Evolutionary conservation across 2,797 vertebrate species (phyloP), one percentile per base, ranked within the genome.

Genomic region (Amphiprion clarkii): DNA sequence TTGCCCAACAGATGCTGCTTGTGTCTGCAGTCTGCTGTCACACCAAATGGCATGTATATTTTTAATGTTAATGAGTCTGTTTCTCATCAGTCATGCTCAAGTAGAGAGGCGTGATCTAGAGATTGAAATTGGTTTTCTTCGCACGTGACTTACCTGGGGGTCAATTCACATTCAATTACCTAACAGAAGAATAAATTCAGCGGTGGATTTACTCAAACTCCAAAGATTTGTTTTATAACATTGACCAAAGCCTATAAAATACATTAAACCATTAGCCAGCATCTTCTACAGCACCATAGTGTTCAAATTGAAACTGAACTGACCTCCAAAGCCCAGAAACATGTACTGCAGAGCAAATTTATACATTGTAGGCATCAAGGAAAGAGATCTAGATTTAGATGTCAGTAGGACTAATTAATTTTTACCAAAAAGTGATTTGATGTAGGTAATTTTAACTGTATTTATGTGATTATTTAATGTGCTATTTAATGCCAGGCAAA

Each of bases 391-490:
- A 55, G 39, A 66, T 76, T 71, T 72, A 57, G 31, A 33, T 74
- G 27, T 66, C 17, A 66, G 25, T 17, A 61, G 27, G 6, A 51
- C 3, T 51, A 36, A 17, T 56, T 49, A 4, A 54, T 84, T 85
- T 56, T 40, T 65, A 64, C 67, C 2, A 12, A 3, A 42, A 59
- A 44, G 36, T 48, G 51, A n/a, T 36, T 53, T 42, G 42, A 46
- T 68, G 44, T 71, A 56, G 64, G 14, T 57, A 1, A 49, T 65
- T 73, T 52, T 63, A 76, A 56, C 46, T 23, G 23, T 85, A 85
- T 87, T 87, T 87, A 83, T 89, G 76, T 87, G 60, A 74, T 87
- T 81, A 83, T 89, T 90, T 82, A 82, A 85, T 63, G 77, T 86
- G 31, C 12, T 82, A 81, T 84, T 87, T 86, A 82, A 87, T 27